A percentile compares a stretch with the other conserved stretches of the same genome.
Evolutionary conservation across 2,797 vertebrate species (phyloP).

Genomic region (Cygnus olor): DNA sequence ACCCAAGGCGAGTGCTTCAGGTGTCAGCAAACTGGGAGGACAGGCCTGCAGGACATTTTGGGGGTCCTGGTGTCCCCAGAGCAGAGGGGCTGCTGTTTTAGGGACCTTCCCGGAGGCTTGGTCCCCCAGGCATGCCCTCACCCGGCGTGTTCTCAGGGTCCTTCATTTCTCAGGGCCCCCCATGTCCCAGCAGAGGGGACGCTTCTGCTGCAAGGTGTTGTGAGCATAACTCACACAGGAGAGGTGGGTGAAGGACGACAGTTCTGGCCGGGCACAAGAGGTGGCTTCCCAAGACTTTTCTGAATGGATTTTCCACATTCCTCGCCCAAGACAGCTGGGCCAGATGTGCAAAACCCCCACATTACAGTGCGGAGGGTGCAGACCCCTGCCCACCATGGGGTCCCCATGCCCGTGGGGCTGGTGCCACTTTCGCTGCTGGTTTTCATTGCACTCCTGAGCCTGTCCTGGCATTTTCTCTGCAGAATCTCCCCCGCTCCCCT

Average conservation of each 20-base stretch:
- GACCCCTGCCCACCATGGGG: no score
- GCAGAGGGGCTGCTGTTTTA: not conserved
- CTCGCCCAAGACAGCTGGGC: no score
- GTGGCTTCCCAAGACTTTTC: no score
- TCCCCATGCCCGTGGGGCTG: not conserved
- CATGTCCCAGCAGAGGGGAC: fast-evolving
- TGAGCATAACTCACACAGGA: fast-evolving
- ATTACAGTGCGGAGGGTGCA: not conserved
- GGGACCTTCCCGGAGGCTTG: fast-evolving
- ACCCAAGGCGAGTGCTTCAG: not conserved
- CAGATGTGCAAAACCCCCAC: not conserved
- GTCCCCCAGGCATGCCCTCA: not conserved
- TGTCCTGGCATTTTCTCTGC: not conserved
- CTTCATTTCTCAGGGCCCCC: not conserved
- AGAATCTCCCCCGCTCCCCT: not conserved
- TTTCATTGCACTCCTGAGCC: not conserved
- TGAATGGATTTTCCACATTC: no score
- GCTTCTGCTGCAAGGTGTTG: fast-evolving
- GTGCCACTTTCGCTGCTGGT: not conserved
- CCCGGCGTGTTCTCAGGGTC: not conserved
- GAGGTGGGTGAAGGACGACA: not conserved
- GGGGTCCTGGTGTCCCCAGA: not conserved
- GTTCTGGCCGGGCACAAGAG: not conserved
- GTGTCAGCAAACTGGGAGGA: not conserved
- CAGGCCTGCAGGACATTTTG: not conserved